Conservation (phyloP, 2,797 vertebrate species). For the Crenichthys baileyi region DNA sequence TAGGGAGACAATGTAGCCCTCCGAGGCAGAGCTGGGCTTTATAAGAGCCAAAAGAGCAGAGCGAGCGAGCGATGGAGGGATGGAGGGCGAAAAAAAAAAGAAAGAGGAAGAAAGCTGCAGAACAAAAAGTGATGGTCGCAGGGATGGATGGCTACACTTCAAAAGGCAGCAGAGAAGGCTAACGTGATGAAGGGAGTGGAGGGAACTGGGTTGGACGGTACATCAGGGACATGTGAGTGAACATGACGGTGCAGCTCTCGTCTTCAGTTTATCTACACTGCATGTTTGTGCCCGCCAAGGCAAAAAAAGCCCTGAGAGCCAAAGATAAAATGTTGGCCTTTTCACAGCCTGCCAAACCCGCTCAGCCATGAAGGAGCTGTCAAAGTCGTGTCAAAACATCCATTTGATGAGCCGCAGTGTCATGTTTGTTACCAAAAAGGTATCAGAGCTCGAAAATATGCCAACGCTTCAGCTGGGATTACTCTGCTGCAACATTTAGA, state of each 20-base stretch:
- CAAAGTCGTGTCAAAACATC: conserved; percentile 55
- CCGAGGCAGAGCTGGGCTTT: conserved; percentile 59
- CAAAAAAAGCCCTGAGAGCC: conserved; percentile 64
- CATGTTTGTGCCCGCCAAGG: conserved; percentile 45
- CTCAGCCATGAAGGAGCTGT: conserved; percentile 52
- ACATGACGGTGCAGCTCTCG: conserved; percentile 64
- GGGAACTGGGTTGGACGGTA: conserved; percentile 49
- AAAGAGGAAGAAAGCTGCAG: conserved; percentile 33
- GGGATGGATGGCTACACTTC: conserved; percentile 64
- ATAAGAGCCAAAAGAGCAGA: conserved; percentile 55
- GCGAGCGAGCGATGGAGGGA: neutral
- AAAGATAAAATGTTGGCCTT: conserved; percentile 70
- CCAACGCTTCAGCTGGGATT: neutral
- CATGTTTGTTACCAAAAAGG: conserved; percentile 48
- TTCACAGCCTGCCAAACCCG: conserved; percentile 53
- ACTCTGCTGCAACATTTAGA: conserved; percentile 2
- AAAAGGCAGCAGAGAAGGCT: conserved; percentile 58
- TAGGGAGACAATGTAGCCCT: conserved; percentile 75
- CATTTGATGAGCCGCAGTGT: conserved; percentile 37
- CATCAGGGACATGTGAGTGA: conserved; percentile 68
- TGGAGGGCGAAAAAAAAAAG: neutral
- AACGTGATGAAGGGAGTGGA: conserved; percentile 59
- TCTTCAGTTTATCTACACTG: conserved; percentile 59
- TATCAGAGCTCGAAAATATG: conserved; percentile 20
- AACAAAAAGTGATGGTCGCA: conserved; percentile 53